Conservation (phyloP, 2,888 invertebrate genomes). For the Halictus quadricinctus region DNA sequence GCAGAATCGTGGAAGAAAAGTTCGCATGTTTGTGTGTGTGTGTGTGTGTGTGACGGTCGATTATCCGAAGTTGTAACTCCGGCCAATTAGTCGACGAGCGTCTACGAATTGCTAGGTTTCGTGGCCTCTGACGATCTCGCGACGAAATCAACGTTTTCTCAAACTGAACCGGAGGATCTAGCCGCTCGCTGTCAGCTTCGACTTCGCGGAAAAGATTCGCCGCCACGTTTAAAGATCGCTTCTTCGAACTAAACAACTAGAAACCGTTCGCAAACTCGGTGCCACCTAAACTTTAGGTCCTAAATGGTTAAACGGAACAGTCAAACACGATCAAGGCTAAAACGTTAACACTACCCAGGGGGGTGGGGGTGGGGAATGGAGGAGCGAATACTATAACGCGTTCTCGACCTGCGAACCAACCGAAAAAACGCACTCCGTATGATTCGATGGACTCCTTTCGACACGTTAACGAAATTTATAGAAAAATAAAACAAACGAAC, state of each 20-base stretch:
- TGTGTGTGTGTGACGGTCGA: neutral
- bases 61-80: too few relatives aligned
- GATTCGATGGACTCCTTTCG: constrained; percentile 37
- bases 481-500: neutral
- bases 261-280: constrained; percentile 66
- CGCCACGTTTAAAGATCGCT: constrained; percentile 71
- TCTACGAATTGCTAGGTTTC: neutral
- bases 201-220: constrained; percentile 78
- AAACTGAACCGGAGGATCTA: constrained; percentile 28
- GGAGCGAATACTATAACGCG: constrained; percentile 42
- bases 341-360: neutral
- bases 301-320: constrained; percentile 67
- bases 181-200: constrained; percentile 30
- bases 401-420: constrained; percentile 67
- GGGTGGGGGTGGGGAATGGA: neutral
- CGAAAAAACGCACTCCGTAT: constrained; percentile 53
- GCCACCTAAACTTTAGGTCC: constrained; percentile 27
- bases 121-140: neutral
- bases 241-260: constrained; percentile 64
- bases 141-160: constrained; percentile 26
- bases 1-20: neutral
- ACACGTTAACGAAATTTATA: neutral
- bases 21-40: neutral
- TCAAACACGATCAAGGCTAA: constrained; percentile 33
- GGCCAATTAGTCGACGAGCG: neutral